Percentiles rank a stretch among this genome's conserved stretches.
These are phyloP conservation scores for Oxystoma pomonae DNA, from an alignment of 2,888 invertebrate species.

Conservation along the genomic window DNA sequence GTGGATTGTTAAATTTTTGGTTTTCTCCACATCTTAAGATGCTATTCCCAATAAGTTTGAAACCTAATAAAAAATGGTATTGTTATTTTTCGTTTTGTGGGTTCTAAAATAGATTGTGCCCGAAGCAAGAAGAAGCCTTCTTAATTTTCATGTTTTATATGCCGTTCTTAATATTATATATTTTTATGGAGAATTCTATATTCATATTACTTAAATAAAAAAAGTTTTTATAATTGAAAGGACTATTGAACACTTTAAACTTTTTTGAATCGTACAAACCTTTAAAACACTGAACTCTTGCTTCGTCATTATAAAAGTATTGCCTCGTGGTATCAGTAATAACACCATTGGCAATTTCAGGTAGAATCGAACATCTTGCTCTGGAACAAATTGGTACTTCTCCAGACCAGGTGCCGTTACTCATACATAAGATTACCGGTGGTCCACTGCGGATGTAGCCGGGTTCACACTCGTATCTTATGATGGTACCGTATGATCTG, in stretches of 20 bases:
- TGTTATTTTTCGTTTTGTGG: no score
- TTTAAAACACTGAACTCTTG: conserved; percentile 85
- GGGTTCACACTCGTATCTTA: conserved; percentile 87
- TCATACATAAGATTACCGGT: conserved; percentile 90
- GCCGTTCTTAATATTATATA: no score
- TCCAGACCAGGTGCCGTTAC: conserved; percentile 93
- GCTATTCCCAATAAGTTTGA: conserved; percentile 74
- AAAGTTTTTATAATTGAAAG: no score
- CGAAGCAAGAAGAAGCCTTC: no score
- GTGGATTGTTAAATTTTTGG: conserved; percentile 78
- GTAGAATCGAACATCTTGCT: conserved; percentile 67
- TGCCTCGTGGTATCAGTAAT: conserved; percentile 72
- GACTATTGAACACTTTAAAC: no score
- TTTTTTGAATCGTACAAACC: no score
- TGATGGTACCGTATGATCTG: conserved; percentile 89
- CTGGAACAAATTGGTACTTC: conserved; percentile 84
- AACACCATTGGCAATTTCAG: conserved; percentile 82
- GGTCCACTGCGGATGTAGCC: conserved; percentile 85
- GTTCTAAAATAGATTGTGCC: no score
- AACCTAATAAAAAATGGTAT: conserved; percentile 9
- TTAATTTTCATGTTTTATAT: no score
- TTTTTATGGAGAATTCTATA: no score
- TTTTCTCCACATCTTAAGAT: conserved; percentile 82
- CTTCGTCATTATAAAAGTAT: conserved; percentile 86
- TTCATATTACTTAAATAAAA: no score